Evolutionary conservation across 2,113 vertebrate genomes (phyloP), one percentile per base, ranked within the genome.

Genomic region (Hiodon alosoides): DNA sequence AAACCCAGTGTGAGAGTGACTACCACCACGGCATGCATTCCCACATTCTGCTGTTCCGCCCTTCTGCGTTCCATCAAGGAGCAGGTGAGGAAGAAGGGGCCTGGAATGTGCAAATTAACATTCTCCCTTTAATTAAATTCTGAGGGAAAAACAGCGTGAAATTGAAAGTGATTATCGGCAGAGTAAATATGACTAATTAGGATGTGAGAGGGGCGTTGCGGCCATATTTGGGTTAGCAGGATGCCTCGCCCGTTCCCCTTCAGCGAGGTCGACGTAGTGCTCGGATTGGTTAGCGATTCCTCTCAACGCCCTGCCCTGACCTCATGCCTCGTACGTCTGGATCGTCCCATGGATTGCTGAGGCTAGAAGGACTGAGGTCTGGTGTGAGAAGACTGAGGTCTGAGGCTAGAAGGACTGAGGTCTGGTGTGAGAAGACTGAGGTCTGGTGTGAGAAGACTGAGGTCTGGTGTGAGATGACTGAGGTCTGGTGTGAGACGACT

Each of bases 141-240:
- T 79, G 83, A 90, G 89, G 90, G 88, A 90, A 91, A 31, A 91
- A 90, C 87, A 85, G 83, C 88, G 84, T 92, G 91, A 92, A 91
- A 91, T 92, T 92, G 88, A 89, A 91, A 90, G 89, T 88, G 86
- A 91, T 90, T 87, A 90, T 91, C 89, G 85, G 85, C 82, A 85
- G 86, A 89, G 85, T 89, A 90, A 92, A 90, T 87, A 90, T 79
- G 77, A 79, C 85, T 91, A 90, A 91, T 92, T 90, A 90, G 87
- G 84, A 88, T 85, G 88, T 85, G 86, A 90, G 84, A 59, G 58
- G 58, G 83, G 82, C 79, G 79, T 76, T 79, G 78, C 86, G 84
- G 85, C 85, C 84, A 86, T 88, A 84, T 85, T 88, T 87, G 87
- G 85, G 89, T 90, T 87, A 88, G 74, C 80, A 78, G 84, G 88